These are phyloP conservation scores for Phoeniculus purpureus DNA, from an alignment of 2,797 vertebrate genomes.

Conservation along the genomic window DNA sequence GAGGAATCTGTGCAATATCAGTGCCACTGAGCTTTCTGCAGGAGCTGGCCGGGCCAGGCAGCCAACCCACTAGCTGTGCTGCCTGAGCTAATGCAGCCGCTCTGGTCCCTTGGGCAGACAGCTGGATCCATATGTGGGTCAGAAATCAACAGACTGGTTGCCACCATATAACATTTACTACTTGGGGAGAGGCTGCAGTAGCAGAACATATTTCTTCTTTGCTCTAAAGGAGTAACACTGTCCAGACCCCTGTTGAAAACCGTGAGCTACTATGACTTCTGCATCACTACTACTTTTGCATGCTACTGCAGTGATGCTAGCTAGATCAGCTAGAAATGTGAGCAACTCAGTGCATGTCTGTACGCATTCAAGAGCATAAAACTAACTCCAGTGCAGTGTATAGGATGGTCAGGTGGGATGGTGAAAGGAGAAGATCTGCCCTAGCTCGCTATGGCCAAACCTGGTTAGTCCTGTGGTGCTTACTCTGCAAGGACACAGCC, in stretches of 20 bases:
- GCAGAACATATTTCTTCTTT: not conserved
- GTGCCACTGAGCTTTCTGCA: not conserved
- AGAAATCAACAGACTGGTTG: not conserved
- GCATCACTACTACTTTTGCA: not conserved
- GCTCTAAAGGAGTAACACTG: not conserved
- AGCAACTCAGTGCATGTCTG: not conserved
- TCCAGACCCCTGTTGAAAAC: not conserved
- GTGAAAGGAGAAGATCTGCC: not conserved
- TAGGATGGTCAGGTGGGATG: not conserved
- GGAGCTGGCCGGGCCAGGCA: accelerated
- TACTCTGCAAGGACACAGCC: not conserved
- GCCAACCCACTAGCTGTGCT: not conserved
- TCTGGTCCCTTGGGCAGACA: accelerated
- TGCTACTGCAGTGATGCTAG: not conserved
- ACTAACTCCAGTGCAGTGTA: not conserved
- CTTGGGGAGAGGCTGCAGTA: not conserved
- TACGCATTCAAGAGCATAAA: not conserved
- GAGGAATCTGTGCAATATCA: not conserved
- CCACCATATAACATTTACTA: accelerated
- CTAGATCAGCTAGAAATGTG: too few relatives aligned
- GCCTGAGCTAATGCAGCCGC: not conserved
- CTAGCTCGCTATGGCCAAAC: not conserved
- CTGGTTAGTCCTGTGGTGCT: accelerated
- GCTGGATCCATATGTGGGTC: not conserved
- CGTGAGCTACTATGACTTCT: not conserved